Conservation (phyloP, 2,888 invertebrate species). For the Napeogenes inachia region DNA sequence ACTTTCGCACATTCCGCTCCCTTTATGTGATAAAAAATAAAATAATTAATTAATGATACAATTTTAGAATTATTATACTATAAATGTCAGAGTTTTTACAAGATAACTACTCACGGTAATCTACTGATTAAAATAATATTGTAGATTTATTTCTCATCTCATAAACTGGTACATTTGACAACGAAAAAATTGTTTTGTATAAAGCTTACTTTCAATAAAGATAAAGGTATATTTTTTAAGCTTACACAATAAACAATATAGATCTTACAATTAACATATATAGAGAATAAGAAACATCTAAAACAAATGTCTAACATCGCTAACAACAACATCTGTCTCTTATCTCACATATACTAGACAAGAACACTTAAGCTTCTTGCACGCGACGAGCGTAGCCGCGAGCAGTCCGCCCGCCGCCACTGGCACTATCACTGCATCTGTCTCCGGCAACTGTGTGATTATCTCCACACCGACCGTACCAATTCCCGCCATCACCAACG, state of each 20-base stretch:
- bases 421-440: constrained; percentile 66
- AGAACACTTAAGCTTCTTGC: constrained; percentile 69
- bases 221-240: too few species aligned
- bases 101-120: too few species aligned
- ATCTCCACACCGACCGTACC: constrained; percentile 66
- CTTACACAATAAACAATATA: too few species aligned
- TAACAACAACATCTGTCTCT: neutral
- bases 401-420: constrained; percentile 55
- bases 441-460: constrained; percentile 64
- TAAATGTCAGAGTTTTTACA: too few species aligned
- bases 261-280: too few species aligned
- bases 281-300: too few species aligned
- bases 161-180: too few species aligned
- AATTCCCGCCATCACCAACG: constrained; percentile 61
- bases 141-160: too few species aligned
- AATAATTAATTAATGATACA: neutral
- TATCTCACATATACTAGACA: constrained; percentile 63
- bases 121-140: too few species aligned
- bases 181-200: too few species aligned
- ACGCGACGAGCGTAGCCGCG: constrained; percentile 61
- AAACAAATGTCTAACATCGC: too few species aligned
- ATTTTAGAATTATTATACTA: neutral
- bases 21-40: constrained; percentile 43
- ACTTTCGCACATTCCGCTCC: constrained; percentile 90
- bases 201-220: too few species aligned